A percentile compares a stretch with the other conserved stretches of the same genome.
These are phyloP conservation scores for Caenorhabditis panamensis DNA, from an alignment of 2,888 invertebrate genomes.

Conservation along the genomic window DNA sequence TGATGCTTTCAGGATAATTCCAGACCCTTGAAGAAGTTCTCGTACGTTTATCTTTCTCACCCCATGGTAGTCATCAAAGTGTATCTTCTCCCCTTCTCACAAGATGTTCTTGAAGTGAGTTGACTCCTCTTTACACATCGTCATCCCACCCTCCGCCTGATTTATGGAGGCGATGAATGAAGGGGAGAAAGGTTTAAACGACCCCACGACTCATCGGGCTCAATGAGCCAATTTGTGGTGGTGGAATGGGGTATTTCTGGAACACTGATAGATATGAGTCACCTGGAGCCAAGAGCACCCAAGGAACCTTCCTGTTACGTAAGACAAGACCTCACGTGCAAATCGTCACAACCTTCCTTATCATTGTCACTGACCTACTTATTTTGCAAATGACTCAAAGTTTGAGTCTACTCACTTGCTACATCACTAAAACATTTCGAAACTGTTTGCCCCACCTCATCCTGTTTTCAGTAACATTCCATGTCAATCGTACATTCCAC, in stretches of 20 bases:
- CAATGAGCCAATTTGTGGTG: constrained; percentile 13
- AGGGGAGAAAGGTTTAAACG: constrained; percentile 25
- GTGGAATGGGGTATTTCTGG: not conserved
- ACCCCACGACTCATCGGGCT: not conserved
- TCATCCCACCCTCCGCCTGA: constrained; percentile 25
- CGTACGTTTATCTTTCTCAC: too few relatives aligned
- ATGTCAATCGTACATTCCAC: not conserved
- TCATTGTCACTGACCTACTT: not conserved
- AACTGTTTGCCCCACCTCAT: not conserved
- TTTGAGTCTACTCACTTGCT: too few relatives aligned
- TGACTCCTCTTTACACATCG: constrained; percentile 23
- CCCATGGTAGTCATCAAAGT: too few relatives aligned
- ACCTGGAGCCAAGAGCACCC: not conserved
- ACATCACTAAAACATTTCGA: constrained; percentile 1
- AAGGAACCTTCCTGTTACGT: not conserved
- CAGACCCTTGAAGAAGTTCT: too few relatives aligned
- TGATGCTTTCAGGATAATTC: too few relatives aligned
- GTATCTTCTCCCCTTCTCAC: not conserved
- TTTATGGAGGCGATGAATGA: constrained; percentile 31
- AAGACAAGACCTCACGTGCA: not conserved
- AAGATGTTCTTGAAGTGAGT: not conserved
- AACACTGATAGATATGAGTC: not conserved
- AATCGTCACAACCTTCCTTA: not conserved
- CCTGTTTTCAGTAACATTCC: not conserved
- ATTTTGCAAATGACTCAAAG: constrained; percentile 2